Evolutionary conservation across 2,797 vertebrate species (phyloP).

Genomic region (Coranthus polyacanthus): DNA sequence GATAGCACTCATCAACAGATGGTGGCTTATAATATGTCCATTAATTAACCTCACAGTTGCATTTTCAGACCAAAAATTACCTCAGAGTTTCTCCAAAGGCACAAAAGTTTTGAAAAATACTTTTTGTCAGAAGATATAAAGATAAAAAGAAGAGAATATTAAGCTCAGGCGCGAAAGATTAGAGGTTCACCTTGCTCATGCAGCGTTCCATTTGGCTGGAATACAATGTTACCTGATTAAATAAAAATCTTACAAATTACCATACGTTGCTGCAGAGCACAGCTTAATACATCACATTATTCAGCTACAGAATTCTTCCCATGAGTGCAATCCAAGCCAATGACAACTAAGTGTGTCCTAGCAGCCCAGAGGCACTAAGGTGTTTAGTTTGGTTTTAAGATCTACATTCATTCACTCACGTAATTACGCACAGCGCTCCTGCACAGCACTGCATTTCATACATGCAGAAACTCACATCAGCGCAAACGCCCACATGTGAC

Average conservation of each 20-base stretch:
- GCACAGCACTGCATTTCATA: slow-evolving; percentile 28
- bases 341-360: slow-evolving; percentile 74
- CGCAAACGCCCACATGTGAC: slow-evolving; percentile 6
- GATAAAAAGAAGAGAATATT: slow-evolving; percentile 34
- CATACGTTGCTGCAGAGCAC: slow-evolving; percentile 70
- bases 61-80: slow-evolving; percentile 36
- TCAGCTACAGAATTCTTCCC: slow-evolving; percentile 68
- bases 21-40: slow-evolving; percentile 34
- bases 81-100: slow-evolving; percentile 36
- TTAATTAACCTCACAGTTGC: slow-evolving; percentile 56
- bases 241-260: slow-evolving; percentile 76
- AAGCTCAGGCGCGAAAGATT: slow-evolving; percentile 48
- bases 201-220: slow-evolving; percentile 60
- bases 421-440: slow-evolving; percentile 54
- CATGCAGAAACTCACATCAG: slow-evolving; percentile 18
- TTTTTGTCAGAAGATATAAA: slow-evolving; percentile 28
- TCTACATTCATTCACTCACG: slow-evolving; percentile 58
- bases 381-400: slow-evolving; percentile 71
- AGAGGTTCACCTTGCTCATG: slow-evolving; percentile 58
- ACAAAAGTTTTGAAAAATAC: slow-evolving; percentile 12
- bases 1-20: slow-evolving; percentile 46
- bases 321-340: slow-evolving; percentile 73
- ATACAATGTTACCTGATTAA: slow-evolving; percentile 71
- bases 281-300: slow-evolving; percentile 77
- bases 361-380: slow-evolving; percentile 66